phyloP scores from a whole-genome alignment of 2,888 invertebrate genomes.

The Dryadula phaetusa region DNA sequence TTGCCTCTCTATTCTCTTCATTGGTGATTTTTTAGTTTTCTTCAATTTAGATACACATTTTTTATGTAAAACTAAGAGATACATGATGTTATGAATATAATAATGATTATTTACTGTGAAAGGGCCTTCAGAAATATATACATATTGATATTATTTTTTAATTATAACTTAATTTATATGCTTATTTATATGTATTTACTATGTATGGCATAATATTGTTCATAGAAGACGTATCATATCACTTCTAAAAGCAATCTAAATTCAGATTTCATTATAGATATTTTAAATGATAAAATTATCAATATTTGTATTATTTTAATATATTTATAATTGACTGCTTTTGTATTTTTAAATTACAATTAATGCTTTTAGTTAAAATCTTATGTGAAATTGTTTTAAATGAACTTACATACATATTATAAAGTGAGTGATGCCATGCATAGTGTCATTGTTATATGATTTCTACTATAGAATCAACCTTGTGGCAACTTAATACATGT shows the following conservation, averaged over 20 bases:
- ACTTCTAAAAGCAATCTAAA: not conserved
- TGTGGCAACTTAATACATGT: constrained; percentile 34
- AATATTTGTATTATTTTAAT: too few relatives aligned
- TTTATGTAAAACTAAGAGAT: too few relatives aligned
- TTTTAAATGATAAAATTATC: too few relatives aligned
- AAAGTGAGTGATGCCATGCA: constrained; percentile 33
- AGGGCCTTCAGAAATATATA: constrained; percentile 18
- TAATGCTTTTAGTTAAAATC: too few relatives aligned
- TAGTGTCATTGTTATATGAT: constrained; percentile 23
- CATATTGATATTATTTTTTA: not conserved
- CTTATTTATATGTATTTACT: not conserved
- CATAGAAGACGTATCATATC: not conserved
- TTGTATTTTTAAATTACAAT: too few relatives aligned
- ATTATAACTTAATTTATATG: constrained; percentile 8
- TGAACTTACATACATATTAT: not conserved
- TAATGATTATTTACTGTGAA: not conserved
- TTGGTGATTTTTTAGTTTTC: too few relatives aligned
- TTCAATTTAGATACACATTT: too few relatives aligned
- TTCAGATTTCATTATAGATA: not conserved
- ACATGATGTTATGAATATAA: too few relatives aligned
- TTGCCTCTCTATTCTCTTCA: too few relatives aligned
- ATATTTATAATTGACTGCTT: too few relatives aligned
- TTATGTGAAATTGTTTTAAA: too few relatives aligned
- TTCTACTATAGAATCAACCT: constrained; percentile 24
- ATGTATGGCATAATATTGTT: not conserved